A percentile compares a stretch with the other conserved stretches of the same genome.
These are phyloP conservation scores for Leptopterna dolabrata DNA, from an alignment of 2,888 invertebrate species.

Conservation along the genomic window DNA sequence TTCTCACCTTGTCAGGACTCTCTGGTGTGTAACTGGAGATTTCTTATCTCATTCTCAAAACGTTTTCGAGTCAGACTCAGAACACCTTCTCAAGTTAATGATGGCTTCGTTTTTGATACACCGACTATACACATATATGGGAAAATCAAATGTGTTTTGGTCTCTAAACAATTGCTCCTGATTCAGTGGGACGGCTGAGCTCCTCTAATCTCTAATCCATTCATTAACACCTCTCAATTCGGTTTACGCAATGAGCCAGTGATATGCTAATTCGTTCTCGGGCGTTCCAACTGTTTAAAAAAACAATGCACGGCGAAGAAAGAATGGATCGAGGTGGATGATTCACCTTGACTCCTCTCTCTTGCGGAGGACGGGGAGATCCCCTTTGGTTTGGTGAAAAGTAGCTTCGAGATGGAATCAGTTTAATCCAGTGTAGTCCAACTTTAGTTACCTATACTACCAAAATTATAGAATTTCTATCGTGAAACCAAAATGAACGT, in stretches of 20 bases:
- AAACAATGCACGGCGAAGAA: background rate
- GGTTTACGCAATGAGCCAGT: background rate
- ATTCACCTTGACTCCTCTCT: background rate
- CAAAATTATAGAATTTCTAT: no score
- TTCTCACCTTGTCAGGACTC: no score
- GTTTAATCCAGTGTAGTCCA: no score
- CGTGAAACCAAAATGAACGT: no score
- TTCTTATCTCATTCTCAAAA: no score
- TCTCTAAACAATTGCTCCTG: background rate
- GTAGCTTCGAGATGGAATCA: background rate
- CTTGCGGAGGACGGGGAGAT: background rate
- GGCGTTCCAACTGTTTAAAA: background rate
- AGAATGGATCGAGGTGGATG: background rate
- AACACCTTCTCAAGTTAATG: no score
- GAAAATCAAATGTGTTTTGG: no score
- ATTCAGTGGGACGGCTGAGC: background rate
- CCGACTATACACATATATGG: no score
- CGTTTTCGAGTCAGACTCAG: no score
- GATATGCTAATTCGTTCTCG: background rate
- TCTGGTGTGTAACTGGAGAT: no score
- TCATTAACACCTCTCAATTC: background rate
- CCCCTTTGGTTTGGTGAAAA: background rate
- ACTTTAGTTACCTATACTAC: no score
- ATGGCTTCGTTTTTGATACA: no score
- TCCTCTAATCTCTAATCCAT: background rate